Evolutionary conservation across 92 coral and sea anemone genomes (phyloP).

Genomic region (Montipora capitata): DNA sequence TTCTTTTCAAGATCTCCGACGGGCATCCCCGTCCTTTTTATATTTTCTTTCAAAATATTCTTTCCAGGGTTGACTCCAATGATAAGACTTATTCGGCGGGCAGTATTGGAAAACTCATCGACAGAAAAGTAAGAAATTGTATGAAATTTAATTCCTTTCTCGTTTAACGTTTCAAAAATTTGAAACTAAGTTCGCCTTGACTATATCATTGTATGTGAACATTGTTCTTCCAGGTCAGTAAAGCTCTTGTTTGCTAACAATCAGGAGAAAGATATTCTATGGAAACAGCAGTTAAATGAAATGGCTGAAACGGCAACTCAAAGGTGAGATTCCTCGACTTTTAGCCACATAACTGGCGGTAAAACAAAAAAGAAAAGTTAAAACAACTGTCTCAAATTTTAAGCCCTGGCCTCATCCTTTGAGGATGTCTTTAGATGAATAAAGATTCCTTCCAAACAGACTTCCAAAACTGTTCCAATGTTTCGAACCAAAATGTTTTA

Average conservation of each 20-base stretch:
- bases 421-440: too few relatives aligned
- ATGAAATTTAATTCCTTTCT: neutral
- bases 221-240: constrained; percentile 59
- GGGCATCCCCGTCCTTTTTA: too few relatives aligned
- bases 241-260: constrained; percentile 92
- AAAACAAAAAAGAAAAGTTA: too few relatives aligned
- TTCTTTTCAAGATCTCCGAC: too few relatives aligned
- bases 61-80: constrained; percentile 96
- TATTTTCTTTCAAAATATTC: neutral
- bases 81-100: constrained; percentile 83
- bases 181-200: neutral
- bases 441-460: too few relatives aligned
- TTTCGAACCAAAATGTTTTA: too few relatives aligned
- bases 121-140: constrained; percentile 79
- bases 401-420: too few relatives aligned
- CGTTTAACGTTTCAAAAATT: too few relatives aligned
- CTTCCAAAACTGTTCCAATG: too few relatives aligned
- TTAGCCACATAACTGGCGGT: neutral
- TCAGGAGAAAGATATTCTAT: constrained; percentile 91
- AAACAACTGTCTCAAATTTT: too few relatives aligned
- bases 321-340: constrained; percentile 49
- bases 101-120: constrained; percentile 76
- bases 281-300: constrained; percentile 87
- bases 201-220: too few relatives aligned
- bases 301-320: constrained; percentile 78